Base-by-base conservation (phyloP, 2,888 invertebrate genomes). In the Sycophila texana region DNA sequence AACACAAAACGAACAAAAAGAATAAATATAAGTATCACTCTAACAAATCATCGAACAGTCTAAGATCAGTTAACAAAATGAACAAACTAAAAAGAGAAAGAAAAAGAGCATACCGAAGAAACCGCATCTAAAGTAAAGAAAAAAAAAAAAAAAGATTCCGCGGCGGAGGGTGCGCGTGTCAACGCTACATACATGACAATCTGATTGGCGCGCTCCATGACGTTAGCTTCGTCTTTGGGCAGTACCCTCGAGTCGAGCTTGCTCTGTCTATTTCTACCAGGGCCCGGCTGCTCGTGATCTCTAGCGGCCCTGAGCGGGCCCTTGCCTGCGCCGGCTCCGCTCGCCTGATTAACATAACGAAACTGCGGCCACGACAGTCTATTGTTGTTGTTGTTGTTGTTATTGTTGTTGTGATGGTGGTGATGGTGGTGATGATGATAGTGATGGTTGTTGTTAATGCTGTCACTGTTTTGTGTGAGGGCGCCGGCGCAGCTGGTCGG, bases 121-220 rank as follows among this genome's bases (percentile, higher is more conserved):
- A 68, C 65, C 7, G 58, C 22, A 71, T 65, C 71, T 18, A 65
- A 58, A 63, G 12, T 51, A 67, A 22, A 67, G 53, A 53, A 73
- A 73, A 22, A 58, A 70, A n/a, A 47, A 4, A 68, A 68, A 30
- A 66, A 39, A 51, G 61, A 61, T 26, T 30, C 16, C 68, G 55
- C 49, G 55, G 30, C 58, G 67, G 14, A 60, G 22, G 49, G 67
- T 26, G 39, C 53, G 20, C 14, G 51, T 51, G 67, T 39, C 71
- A 66, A 57, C 74, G 49, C 86, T 91, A 93, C 96, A 93, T 96
- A 96, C 96, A 95, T 95, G 91, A 96, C 95, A 91, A 96, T 96
- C 91, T 95, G 95, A 93, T 95, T 95, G 91, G 96, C 96, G 91
- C 95, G 94, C 92, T 95, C 95, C 93, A 96, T 94, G 87, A 95